Evolutionary conservation across 2,113 vertebrate genomes (phyloP).

Genomic region (Dolichotis patagonum): DNA sequence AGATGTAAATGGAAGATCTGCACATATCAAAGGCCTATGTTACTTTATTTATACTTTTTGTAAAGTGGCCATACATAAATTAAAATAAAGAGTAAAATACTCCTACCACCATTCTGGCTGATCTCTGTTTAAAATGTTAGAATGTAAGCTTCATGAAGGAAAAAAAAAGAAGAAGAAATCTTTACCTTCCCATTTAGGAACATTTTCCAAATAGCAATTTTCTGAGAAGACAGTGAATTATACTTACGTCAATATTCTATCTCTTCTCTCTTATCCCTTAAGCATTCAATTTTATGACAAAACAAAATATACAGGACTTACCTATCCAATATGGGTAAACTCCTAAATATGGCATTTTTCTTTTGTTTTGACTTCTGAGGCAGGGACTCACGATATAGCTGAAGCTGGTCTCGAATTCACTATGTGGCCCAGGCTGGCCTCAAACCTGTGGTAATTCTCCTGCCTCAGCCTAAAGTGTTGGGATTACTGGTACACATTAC

Average conservation of each 20-base stretch:
- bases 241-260: neutral
- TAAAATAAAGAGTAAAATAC: neutral
- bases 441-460: neutral
- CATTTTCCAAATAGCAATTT: neutral
- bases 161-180: neutral
- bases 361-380: neutral
- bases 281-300: slow-evolving; percentile 40
- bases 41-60: neutral
- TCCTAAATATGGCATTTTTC: neutral
- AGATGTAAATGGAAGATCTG: neutral
- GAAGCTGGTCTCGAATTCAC: neutral
- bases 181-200: neutral
- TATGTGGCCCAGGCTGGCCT: neutral
- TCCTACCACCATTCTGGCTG: neutral
- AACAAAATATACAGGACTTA: slow-evolving; percentile 11
- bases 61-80: neutral
- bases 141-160: neutral
- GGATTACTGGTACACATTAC: neutral
- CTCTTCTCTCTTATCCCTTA: neutral
- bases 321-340: neutral
- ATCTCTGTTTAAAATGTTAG: neutral
- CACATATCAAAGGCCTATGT: neutral
- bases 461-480: neutral
- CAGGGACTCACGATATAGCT: neutral
- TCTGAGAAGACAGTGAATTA: neutral